Evolutionary conservation across 1,140 invertebrate genomes (phyloP), one percentile per base, ranked within the genome.

Genomic region (Tetramorium parvispinum): DNA sequence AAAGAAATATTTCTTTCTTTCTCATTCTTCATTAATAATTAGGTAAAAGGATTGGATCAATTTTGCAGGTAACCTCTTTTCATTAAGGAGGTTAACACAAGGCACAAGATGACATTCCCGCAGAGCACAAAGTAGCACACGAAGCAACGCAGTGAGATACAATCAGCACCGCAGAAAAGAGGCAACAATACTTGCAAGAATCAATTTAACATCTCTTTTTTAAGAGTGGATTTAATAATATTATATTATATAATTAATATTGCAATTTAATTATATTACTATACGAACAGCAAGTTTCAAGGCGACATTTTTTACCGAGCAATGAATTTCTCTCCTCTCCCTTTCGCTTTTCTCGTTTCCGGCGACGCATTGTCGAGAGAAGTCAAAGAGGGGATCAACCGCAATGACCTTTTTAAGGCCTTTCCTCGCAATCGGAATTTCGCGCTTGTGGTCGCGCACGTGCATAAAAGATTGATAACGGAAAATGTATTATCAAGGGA

Each of bases 341-440:
- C 51, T 77, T 87, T 87, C 73, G 37, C 59, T 77, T 57, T 73
- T 86, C 51, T 37, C 66, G 27, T 83, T 78, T 24, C 37, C 70
- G 68, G 83, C 27, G 51, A 82, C 2, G n/a, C 51, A 71, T 86
- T 53, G 53, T 61, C 21, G 59, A 2, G 57, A 88, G 49, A 85
- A 88, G 3, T 77, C 13, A 51, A 68, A 61, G 43, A 16, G 21
- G 13, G n/a, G 3, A 66, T 8, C 27, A 82, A 82, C 8, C 18
- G 3, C 55, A 83, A 27, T 6, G 18, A 53, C 13, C n/a, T 65
- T 83, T 83, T 88, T 83, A 55, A 55, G 18, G 11, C n/a, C 11
- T 82, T 71, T 40, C 37, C 21, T 49, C 43, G 11, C 27, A 55
- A 70, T 77, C 32, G 21, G 55, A 87, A 88, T 87, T 27, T 71